Conservation (phyloP, 2,888 invertebrate genomes). For the Oscheius sp. region DNA sequence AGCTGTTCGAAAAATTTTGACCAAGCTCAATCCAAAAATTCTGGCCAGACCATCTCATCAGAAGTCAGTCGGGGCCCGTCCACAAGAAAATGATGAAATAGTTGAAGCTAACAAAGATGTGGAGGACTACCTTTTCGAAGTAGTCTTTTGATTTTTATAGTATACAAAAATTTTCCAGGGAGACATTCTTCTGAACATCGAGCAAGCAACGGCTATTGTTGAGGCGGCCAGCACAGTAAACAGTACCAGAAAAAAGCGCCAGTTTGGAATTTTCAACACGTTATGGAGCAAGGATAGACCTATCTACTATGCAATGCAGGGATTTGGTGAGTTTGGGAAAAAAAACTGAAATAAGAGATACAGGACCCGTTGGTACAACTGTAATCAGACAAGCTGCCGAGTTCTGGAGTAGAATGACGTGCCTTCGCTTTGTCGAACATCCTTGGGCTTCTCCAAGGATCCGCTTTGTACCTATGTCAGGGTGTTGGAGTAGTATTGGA, state of each 20-base stretch:
- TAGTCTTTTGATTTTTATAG: neutral
- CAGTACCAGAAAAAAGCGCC: too few relatives aligned
- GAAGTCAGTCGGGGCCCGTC: neutral
- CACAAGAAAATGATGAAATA: neutral
- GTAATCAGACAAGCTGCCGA: neutral
- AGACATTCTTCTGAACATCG: conserved; percentile 10
- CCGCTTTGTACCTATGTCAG: neutral
- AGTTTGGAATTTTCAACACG: neutral
- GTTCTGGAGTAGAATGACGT: conserved; percentile 15
- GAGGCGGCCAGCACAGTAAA: neutral
- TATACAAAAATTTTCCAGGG: conserved; percentile 14
- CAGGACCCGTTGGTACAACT: neutral
- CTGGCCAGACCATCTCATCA: neutral
- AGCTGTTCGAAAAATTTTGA: too few relatives aligned
- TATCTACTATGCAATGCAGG: conserved; percentile 2
- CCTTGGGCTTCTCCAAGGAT: conserved; percentile 15
- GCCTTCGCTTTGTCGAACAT: conserved; percentile 11
- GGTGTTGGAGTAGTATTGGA: conserved; percentile 21
- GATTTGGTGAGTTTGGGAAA: neutral
- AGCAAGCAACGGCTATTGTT: conserved; percentile 16
- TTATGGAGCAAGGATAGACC: neutral
- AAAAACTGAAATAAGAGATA: neutral
- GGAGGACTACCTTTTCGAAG: conserved; percentile 11
- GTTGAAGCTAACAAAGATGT: neutral
- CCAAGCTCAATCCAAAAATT: too few relatives aligned